Conservation (phyloP, 2,888 invertebrate species). For the Alviniconcha strummeri region DNA sequence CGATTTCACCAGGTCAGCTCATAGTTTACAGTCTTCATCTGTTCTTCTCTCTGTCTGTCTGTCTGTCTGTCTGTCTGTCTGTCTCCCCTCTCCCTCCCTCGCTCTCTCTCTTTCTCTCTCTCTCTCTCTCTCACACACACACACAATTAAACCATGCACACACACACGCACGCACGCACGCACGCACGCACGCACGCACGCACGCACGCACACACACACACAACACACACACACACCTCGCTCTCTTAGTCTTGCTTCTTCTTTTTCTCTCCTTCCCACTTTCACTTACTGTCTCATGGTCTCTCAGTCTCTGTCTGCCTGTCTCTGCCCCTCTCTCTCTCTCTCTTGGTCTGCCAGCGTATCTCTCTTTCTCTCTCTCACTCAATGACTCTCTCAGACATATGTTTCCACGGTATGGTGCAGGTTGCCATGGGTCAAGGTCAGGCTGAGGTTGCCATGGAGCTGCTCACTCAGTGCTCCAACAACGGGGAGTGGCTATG, state of each 20-base stretch:
- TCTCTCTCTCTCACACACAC: not conserved
- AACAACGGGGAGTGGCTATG: slow-evolving; percentile 84
- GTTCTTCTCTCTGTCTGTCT: too few species aligned
- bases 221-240: not conserved
- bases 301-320: not conserved
- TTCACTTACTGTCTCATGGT: not conserved
- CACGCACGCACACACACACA: not conserved
- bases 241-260: not conserved
- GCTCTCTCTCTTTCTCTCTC: not conserved
- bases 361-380: not conserved
- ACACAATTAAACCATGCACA: not conserved
- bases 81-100: not conserved
- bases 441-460: slow-evolving; percentile 81
- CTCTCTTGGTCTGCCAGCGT: not conserved
- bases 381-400: not conserved
- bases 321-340: not conserved
- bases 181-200: not conserved
- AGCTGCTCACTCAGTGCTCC: slow-evolving; percentile 78
- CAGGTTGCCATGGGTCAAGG: slow-evolving; percentile 88
- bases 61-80: not conserved
- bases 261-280: not conserved
- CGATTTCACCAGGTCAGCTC: slow-evolving; percentile 78
- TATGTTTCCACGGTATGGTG: not conserved
- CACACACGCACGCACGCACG: not conserved
- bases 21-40: not conserved